phyloP scores from a whole-genome alignment of 2,113 vertebrate genomes.

The Esox niger region DNA sequence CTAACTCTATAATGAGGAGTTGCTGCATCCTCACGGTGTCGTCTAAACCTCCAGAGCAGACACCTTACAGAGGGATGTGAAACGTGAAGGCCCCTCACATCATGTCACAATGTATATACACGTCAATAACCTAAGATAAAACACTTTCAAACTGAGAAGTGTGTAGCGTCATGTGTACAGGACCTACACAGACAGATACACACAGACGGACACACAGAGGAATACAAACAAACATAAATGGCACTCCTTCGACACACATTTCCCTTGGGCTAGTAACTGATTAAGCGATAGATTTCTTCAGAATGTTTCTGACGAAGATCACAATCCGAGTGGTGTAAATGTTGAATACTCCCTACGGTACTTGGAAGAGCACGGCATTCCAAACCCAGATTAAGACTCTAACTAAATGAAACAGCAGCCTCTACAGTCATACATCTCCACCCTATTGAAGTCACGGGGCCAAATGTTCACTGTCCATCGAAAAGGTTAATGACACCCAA shows the following conservation, averaged over 20 bases:
- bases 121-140: neutral
- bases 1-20: neutral
- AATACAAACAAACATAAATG: constrained; percentile 1
- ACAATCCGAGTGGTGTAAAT: neutral
- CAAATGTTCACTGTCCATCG: too few relatives aligned
- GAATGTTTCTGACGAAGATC: neutral
- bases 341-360: neutral
- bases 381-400: neutral
- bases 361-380: neutral
- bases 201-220: constrained; percentile 8
- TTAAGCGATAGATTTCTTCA: constrained; percentile 1
- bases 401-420: too few relatives aligned
- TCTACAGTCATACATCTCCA: too few relatives aligned
- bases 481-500: too few relatives aligned
- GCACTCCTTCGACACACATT: neutral
- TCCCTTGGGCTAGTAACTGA: constrained; percentile 26
- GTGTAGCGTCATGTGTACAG: neutral
- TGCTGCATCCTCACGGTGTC: constrained; percentile 13
- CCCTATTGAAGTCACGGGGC: too few relatives aligned
- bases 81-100: neutral
- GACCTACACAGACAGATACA: constrained; percentile 1
- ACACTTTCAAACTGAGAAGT: neutral
- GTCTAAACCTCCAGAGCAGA: constrained; percentile 46
- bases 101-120: constrained; percentile 14
- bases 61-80: neutral